These are phyloP conservation scores for Tyrannus savana DNA, from an alignment of 2,113 vertebrate genomes.

Conservation along the genomic window DNA sequence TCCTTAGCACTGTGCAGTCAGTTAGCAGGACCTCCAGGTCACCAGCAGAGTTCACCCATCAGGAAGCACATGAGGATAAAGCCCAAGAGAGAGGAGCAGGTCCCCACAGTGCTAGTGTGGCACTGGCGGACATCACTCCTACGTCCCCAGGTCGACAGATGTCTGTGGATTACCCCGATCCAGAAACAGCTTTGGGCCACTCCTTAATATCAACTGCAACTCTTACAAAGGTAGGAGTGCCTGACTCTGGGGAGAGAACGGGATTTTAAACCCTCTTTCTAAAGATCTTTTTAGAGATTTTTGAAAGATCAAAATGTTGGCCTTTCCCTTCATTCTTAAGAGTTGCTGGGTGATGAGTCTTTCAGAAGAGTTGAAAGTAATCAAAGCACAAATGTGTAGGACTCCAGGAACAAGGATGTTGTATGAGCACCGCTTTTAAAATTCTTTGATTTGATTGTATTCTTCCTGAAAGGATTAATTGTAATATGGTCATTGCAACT, in stretches of 20 bases:
- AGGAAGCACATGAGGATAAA: constrained; percentile 27
- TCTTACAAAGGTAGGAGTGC: constrained; percentile 80
- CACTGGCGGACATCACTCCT: constrained; percentile 70
- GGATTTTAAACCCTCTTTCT: background rate
- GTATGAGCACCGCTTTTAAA: background rate
- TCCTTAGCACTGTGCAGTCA: constrained; percentile 71
- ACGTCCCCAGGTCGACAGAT: constrained; percentile 86
- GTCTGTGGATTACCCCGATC: constrained; percentile 88
- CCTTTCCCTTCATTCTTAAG: background rate
- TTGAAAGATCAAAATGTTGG: background rate
- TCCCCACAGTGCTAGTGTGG: background rate
- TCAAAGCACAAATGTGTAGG: background rate
- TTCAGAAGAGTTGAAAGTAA: background rate
- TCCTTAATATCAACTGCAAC: constrained; percentile 58
- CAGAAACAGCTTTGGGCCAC: constrained; percentile 74
- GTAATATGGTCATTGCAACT: background rate
- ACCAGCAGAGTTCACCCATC: constrained; percentile 20
- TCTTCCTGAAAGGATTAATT: background rate
- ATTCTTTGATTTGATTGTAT: background rate
- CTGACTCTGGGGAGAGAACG: background rate
- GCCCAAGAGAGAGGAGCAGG: constrained; percentile 27
- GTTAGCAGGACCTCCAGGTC: constrained; percentile 49
- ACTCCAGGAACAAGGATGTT: background rate
- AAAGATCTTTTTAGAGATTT: background rate
- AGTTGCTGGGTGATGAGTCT: background rate